Percentiles rank a stretch among this genome's conserved stretches.
These are phyloP conservation scores for Albula goreensis DNA, from an alignment of 2,113 vertebrate species.

Conservation along the genomic window DNA sequence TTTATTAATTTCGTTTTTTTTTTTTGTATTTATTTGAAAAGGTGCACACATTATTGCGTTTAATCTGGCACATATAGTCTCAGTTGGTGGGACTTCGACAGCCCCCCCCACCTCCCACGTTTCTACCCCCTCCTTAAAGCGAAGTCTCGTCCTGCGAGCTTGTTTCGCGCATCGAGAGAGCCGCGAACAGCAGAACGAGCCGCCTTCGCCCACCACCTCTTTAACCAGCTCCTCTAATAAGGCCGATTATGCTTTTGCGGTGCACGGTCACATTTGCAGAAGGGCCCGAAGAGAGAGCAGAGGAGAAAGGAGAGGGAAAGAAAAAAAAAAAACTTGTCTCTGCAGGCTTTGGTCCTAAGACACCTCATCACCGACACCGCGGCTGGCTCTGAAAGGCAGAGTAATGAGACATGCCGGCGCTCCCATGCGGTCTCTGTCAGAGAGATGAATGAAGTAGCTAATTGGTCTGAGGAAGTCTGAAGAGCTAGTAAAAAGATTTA, in stretches of 20 bases:
- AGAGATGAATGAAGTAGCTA: constrained; percentile 65
- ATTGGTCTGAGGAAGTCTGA: constrained; percentile 62
- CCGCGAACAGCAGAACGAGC: background rate
- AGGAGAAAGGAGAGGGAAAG: background rate
- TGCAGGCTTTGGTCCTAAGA: constrained; percentile 27
- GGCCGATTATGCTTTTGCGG: background rate
- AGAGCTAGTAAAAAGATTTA: constrained; percentile 58
- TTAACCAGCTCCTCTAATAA: background rate
- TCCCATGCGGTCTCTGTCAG: constrained; percentile 62
- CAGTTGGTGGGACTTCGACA: background rate
- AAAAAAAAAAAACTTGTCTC: background rate
- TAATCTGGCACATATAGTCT: background rate
- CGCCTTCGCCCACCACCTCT: background rate
- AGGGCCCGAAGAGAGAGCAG: background rate
- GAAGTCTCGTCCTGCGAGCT: background rate
- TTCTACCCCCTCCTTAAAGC: background rate
- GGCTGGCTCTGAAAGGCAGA: constrained; percentile 36
- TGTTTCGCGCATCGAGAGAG: background rate
- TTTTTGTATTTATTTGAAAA: too few species aligned
- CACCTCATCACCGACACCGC: constrained; percentile 31
- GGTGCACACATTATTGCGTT: background rate
- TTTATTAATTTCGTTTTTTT: background rate
- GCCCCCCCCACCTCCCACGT: too few species aligned
- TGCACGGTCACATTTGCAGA: background rate
- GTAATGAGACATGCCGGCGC: constrained; percentile 52